phyloP scores from a whole-genome alignment of 2,113 vertebrate species.

The Lycaon pictus region DNA sequence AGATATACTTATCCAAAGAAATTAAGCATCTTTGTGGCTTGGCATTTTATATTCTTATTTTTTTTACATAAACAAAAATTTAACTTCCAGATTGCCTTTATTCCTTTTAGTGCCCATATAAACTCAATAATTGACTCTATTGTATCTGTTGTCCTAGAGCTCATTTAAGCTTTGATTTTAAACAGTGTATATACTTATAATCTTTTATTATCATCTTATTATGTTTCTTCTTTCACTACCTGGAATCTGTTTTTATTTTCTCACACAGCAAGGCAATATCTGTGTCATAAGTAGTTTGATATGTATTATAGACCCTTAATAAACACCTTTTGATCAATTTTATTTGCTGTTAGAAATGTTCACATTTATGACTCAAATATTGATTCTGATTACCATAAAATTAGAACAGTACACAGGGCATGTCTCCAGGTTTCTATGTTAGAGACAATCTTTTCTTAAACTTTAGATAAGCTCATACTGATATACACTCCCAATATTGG shows the following conservation, averaged over 20 bases:
- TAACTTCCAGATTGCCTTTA: neutral
- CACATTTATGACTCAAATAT: neutral
- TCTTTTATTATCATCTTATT: neutral
- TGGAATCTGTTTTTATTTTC: slow-evolving; percentile 33
- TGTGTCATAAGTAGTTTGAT: neutral
- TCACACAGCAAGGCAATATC: neutral
- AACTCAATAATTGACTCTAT: neutral
- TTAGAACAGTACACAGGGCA: neutral
- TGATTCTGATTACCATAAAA: slow-evolving; percentile 22
- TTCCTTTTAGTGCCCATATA: neutral
- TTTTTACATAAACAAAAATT: slow-evolving; percentile 1
- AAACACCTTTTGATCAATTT: neutral
- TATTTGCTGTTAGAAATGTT: slow-evolving; percentile 29
- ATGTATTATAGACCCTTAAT: neutral
- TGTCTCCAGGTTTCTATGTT: neutral
- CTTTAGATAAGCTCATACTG: neutral
- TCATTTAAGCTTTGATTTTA: slow-evolving; percentile 11
- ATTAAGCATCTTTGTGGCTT: neutral
- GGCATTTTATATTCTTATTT: neutral
- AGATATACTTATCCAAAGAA: neutral
- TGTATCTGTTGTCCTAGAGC: neutral
- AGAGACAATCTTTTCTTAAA: neutral
- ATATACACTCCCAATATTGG: neutral
- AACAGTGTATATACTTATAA: neutral
- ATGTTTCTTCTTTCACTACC: neutral